Base-by-base conservation (phyloP, 1,140 invertebrate species). In the Tribolium castaneum region DNA sequence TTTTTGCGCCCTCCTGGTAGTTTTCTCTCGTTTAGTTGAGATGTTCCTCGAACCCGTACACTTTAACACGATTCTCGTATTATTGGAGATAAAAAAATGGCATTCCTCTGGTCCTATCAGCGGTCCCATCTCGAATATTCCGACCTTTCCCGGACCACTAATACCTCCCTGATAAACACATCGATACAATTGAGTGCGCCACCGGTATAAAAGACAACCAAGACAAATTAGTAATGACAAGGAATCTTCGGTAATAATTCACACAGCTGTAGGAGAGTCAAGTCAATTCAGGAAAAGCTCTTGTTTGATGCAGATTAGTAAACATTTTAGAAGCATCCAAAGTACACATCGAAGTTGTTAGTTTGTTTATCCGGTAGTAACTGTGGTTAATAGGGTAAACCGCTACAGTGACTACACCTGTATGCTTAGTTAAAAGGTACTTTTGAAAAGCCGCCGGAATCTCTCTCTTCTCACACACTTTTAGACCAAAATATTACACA, bases 221-320 rank as follows among this genome's bases (percentile, higher is more conserved):
- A 76, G 79, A 80, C 78, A 81, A 81, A 81, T 81, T 81, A 81
- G 80, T 78, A 70, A 81, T 74, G 79, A 80, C 80, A 80, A 78
- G 76, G 59, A 73, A 62, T 62, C 56, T 59, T 78, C 73, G 56
- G 62, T 75, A 66, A 81, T 81, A 81, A 81, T 81, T 81, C 78
- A 81, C 80, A 59, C 79, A 70, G 76, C 19, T 45, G 9, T 45
- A 10, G 39, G 39, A n/a, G 39, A 3, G n/a, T 30, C 25, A 3
- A 3, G n/a, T 30, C 25, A 3, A 30, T 30, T 30, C 25, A 30
- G 6, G 45, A 66, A 66, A 39, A 9, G 10, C 6, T 51, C 22
- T 50, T 16, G 50, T 50, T 72, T 50, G 45, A 3, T 51, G 22
- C 70, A 72, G 45, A 72, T 72, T 72, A 51, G 70, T 50, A 51